Evolutionary conservation across 2,888 invertebrate genomes (phyloP).

Genomic region (Aphelenchoides bicaudatus): DNA sequence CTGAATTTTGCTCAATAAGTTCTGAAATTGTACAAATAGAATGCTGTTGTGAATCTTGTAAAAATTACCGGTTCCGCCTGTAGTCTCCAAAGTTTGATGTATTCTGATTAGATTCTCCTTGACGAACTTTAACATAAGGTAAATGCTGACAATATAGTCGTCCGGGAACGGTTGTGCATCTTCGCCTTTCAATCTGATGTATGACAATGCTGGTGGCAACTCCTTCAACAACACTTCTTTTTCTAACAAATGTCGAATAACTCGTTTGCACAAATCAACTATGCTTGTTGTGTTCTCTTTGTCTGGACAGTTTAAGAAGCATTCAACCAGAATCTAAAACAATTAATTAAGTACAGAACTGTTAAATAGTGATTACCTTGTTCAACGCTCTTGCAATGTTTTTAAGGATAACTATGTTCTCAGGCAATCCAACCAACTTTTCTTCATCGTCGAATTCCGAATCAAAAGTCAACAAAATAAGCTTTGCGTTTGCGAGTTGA

Average conservation of each 20-base stretch:
- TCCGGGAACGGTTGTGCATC: constrained; percentile 7
- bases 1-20: neutral
- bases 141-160: constrained; percentile 20
- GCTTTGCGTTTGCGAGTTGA: constrained; percentile 8
- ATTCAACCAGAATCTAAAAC: constrained; percentile 16
- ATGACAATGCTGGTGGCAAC: neutral
- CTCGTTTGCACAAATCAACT: constrained; percentile 6
- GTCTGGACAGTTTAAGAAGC: constrained; percentile 1
- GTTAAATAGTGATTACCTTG: neutral
- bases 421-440: neutral
- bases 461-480: constrained; percentile 18
- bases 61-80: too few species aligned
- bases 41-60: constrained; percentile 1
- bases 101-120: constrained; percentile 20
- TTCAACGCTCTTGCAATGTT: constrained; percentile 17
- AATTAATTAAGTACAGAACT: neutral
- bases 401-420: constrained; percentile 3
- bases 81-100: neutral
- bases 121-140: constrained; percentile 20
- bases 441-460: constrained; percentile 16
- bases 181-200: neutral
- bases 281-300: neutral
- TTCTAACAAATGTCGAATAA: constrained; percentile 1
- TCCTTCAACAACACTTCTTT: constrained; percentile 9
- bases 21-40: neutral